Conservation (phyloP, 2,113 vertebrate species). For the Carollia perspicillata region DNA sequence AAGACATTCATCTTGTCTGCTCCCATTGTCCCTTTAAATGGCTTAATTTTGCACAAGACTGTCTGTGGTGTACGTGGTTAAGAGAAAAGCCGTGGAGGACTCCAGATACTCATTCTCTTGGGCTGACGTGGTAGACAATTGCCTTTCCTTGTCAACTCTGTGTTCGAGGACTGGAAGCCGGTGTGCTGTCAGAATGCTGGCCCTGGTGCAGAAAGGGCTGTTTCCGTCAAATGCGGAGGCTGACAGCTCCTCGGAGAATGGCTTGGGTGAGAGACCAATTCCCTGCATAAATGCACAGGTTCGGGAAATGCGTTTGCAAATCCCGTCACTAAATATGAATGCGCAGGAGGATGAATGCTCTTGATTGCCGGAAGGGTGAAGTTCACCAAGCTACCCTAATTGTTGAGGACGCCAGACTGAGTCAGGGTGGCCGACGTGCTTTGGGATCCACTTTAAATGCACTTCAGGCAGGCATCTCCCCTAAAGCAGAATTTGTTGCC, state of each 20-base stretch:
- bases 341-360: background rate
- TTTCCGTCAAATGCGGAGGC: background rate
- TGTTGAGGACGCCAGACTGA: background rate
- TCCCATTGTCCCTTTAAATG: slow-evolving; percentile 46
- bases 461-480: background rate
- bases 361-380: background rate
- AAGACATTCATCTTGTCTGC: background rate
- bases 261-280: background rate
- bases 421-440: background rate
- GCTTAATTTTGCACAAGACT: slow-evolving; percentile 42
- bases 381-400: background rate
- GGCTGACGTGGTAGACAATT: background rate
- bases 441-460: slow-evolving; percentile 8
- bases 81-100: background rate
- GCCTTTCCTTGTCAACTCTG: slow-evolving; percentile 23
- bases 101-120: background rate
- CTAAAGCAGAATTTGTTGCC: background rate
- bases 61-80: background rate
- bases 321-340: background rate
- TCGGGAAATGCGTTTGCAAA: slow-evolving; percentile 45
- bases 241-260: background rate
- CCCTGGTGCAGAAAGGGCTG: background rate
- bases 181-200: background rate
- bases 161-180: background rate
- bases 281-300: slow-evolving; percentile 38